phyloP scores from a whole-genome alignment of 37 sponge, comb jelly and placozoan genomes.

The Spongilla lacustris region DNA sequence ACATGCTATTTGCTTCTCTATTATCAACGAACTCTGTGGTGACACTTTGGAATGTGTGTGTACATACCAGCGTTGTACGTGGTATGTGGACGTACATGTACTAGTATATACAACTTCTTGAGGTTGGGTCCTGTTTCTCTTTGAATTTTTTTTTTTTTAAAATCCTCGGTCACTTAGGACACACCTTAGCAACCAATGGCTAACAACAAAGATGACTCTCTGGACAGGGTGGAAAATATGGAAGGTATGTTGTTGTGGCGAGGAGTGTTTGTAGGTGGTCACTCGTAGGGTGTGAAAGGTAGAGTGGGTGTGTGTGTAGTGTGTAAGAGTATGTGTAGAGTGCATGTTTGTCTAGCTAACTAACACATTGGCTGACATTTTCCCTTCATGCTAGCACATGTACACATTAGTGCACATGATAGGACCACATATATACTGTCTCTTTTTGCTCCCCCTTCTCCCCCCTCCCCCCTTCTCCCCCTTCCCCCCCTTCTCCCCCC shows the following conservation, averaged over 20 bases:
- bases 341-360: background rate
- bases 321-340: background rate
- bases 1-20: too few species aligned
- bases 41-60: background rate
- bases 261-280: background rate
- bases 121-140: background rate
- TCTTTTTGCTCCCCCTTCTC: background rate
- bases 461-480: too few species aligned
- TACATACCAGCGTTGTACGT: background rate
- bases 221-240: background rate
- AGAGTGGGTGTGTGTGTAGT: constrained; percentile 1
- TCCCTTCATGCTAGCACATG: too few species aligned
- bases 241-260: background rate
- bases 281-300: background rate
- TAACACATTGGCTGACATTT: background rate
- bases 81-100: background rate
- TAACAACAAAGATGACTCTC: background rate
- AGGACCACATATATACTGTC: too few species aligned
- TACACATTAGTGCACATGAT: too few species aligned
- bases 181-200: background rate
- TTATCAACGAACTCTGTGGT: background rate
- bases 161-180: background rate
- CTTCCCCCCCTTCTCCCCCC: too few species aligned
- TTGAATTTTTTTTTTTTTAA: background rate
- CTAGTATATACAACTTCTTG: background rate